phyloP scores from a whole-genome alignment of 53 echinoderm and acorn worm species.

The Echinarachnius parma region DNA sequence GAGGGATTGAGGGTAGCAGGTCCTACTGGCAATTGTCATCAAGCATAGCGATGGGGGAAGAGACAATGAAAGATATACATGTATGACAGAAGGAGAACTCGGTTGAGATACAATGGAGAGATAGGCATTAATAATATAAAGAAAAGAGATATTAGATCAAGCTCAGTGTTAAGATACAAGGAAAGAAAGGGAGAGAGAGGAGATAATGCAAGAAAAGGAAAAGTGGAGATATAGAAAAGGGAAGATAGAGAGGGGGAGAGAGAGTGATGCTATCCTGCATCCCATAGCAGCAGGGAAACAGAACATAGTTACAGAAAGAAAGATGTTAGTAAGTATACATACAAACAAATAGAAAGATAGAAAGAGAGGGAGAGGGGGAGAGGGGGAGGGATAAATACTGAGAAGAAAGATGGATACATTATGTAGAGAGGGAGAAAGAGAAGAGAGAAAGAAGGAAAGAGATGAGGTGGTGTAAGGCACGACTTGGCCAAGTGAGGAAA shows the following conservation, averaged over 20 bases:
- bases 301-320: too few relatives aligned
- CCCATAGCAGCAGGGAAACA: too few relatives aligned
- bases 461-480: neutral
- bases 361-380: neutral
- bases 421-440: conserved; percentile 1
- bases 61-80: neutral
- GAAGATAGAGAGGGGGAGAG: neutral
- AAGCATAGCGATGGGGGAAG: neutral
- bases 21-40: too few relatives aligned
- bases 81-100: too few relatives aligned
- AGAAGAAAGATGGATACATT: neutral
- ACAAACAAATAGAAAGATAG: neutral
- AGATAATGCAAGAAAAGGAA: neutral
- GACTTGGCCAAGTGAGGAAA: too few relatives aligned
- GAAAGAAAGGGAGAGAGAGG: neutral
- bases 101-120: too few relatives aligned
- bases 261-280: too few relatives aligned
- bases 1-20: too few relatives aligned
- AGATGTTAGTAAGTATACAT: neutral
- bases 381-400: neutral
- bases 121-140: too few relatives aligned
- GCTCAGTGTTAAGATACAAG: too few relatives aligned
- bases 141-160: too few relatives aligned
- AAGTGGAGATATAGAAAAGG: neutral
- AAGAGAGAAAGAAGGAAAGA: neutral